These are phyloP conservation scores for Otis tarda DNA, from an alignment of 2,113 vertebrate species.

Conservation along the genomic window DNA sequence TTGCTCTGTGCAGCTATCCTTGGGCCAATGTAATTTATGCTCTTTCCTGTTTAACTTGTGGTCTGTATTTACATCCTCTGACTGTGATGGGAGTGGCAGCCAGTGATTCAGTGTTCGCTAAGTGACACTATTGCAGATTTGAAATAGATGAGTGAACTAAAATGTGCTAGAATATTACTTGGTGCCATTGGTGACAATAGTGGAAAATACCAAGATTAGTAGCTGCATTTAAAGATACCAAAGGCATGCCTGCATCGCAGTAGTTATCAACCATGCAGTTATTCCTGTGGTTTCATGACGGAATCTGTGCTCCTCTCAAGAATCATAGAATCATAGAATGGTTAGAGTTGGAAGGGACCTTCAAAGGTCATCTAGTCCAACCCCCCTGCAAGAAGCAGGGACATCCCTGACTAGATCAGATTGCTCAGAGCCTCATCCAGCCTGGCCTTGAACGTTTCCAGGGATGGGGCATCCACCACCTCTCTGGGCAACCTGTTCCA, in stretches of 20 bases:
- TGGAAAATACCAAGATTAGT: neutral
- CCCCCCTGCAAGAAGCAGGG: too few relatives aligned
- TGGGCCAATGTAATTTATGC: neutral
- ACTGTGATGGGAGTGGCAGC: neutral
- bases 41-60: neutral
- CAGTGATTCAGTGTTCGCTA: neutral
- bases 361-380: too few relatives aligned
- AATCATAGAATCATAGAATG: too few relatives aligned
- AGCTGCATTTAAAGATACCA: neutral
- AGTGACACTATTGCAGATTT: neutral
- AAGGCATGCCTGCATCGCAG: neutral
- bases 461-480: too few relatives aligned
- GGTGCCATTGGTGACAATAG: neutral
- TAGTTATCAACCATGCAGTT: neutral
- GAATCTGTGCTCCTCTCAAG: neutral
- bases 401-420: too few relatives aligned
- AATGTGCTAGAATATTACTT: neutral
- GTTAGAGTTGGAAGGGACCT: too few relatives aligned
- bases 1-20: neutral
- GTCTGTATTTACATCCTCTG: neutral
- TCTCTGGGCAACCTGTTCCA: too few relatives aligned
- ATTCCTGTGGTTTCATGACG: fast-evolving
- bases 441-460: too few relatives aligned
- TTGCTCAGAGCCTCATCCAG: too few relatives aligned
- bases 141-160: neutral